Base-by-base conservation (phyloP, 2,797 vertebrate species). In the Poeciliopsis infans region DNA sequence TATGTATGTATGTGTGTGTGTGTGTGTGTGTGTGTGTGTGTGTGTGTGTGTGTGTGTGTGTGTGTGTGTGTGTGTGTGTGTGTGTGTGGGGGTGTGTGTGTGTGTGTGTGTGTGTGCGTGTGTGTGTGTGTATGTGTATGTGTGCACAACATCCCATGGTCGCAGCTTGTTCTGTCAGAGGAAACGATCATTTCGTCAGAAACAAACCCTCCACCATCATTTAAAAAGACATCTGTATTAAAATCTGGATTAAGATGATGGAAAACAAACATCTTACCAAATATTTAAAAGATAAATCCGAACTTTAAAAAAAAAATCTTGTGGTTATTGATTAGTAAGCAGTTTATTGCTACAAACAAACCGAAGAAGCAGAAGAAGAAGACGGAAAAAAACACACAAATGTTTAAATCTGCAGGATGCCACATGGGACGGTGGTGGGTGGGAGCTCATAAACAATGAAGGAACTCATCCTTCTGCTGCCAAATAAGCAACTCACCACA, bases 261-360 rank as follows among this genome's bases (percentile, higher is more conserved):
- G 66, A 87, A 85, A 87, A 86, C 69, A 51, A 51, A 64, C 45
- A 43, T 46, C 20, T 25, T 83, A 47, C 72, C 46, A 23, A 20
- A n/a, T 59, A 15, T 79, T 46, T 7, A 39, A 20, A 46, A 7
- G 71, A 77, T 85, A 85, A 59, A 69, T 68, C 73, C 16, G 4
- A n/a, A 71, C 20, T 51, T 49, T 73, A 78, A 79, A 83, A 77
- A 74, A 77, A n/a, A 79, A 82, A 82, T 72, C 87, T 88, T 90
- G 87, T 81, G 81, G 71, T 73, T 20, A 5, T 75, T 85, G 92
- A 91, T 94, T 91, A 93, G 79, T n/a, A 12, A 78, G 43, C n/a
- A 66, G 81, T 83, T 90, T 91, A 91, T 93, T 88, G 90, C 79
- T 74, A 46, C 2, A 85, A 85, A 79, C 78, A 80, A 85, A 85